Conservation (phyloP, 2,113 vertebrate genomes). For the Stegastes partitus region DNA sequence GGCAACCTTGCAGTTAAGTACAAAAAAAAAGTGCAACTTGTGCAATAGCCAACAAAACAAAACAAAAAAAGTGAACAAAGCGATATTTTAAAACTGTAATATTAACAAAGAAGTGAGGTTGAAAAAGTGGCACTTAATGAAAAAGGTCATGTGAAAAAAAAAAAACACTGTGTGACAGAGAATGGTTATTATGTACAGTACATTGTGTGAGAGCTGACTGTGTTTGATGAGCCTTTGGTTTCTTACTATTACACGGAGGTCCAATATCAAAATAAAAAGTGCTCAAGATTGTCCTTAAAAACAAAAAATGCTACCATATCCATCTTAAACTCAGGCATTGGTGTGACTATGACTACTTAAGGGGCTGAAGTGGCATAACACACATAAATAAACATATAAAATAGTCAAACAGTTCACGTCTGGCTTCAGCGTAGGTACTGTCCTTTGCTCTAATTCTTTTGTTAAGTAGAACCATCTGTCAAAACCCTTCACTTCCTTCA, state of each 20-base stretch:
- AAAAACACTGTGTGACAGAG: conserved; percentile 48
- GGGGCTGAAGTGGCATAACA: conserved; percentile 50
- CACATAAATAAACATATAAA: conserved; percentile 67
- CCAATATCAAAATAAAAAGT: conserved; percentile 61
- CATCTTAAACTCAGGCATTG: conserved; percentile 36
- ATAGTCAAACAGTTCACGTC: conserved; percentile 34
- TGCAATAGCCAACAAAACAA: conserved; percentile 66
- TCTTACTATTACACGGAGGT: conserved; percentile 33
- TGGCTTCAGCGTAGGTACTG: conserved; percentile 32
- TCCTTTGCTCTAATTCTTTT: conserved; percentile 30
- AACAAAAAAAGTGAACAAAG: background rate
- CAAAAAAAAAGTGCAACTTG: conserved; percentile 74
- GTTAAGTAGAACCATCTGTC: conserved; percentile 36
- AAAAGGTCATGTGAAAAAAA: conserved; percentile 36
- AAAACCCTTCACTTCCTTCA: conserved; percentile 44
- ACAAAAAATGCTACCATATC: conserved; percentile 53
- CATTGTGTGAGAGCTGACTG: conserved; percentile 45
- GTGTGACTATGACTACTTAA: conserved; percentile 46
- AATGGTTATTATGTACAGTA: conserved; percentile 53
- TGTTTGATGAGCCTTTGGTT: conserved; percentile 59
- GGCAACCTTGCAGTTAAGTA: conserved; percentile 48
- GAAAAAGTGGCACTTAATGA: conserved; percentile 60
- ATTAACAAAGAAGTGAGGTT: conserved; percentile 49
- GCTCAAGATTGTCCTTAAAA: conserved; percentile 71
- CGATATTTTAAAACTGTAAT: conserved; percentile 3